Conservation (phyloP, 2,888 invertebrate genomes). For the Drosophila histrio region DNA sequence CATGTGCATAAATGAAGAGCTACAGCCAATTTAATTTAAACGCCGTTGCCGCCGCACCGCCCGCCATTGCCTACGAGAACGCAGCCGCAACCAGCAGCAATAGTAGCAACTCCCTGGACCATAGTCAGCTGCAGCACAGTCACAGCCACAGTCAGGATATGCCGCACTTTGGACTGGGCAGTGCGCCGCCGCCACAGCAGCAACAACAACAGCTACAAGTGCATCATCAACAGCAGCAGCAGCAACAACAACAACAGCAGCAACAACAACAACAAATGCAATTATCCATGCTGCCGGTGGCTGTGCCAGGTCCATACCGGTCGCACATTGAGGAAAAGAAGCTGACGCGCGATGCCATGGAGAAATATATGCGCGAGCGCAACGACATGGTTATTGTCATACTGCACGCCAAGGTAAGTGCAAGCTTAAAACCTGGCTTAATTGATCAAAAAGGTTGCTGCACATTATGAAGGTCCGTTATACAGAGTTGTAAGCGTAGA, state of each 20-base stretch:
- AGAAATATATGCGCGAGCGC: constrained; percentile 96
- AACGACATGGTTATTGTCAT: constrained; percentile 98
- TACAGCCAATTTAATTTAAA: constrained; percentile 78
- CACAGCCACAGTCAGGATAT: constrained; percentile 75
- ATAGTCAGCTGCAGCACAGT: constrained; percentile 62
- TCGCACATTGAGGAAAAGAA: constrained; percentile 89
- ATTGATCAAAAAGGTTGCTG: neutral
- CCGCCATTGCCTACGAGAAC: constrained; percentile 72
- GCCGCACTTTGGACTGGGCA: constrained; percentile 85
- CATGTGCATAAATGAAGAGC: constrained; percentile 81
- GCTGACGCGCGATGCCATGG: constrained; percentile 89
- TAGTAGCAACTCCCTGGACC: constrained; percentile 53
- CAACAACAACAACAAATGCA: constrained; percentile 81
- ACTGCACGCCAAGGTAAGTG: constrained; percentile 93
- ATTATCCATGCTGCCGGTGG: constrained; percentile 81
- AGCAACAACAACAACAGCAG: constrained; percentile 72
- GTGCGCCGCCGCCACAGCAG: constrained; percentile 68
- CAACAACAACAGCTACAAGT: constrained; percentile 58
- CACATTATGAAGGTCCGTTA: neutral
- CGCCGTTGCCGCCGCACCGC: constrained; percentile 64
- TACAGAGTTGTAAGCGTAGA: neutral
- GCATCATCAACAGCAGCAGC: constrained; percentile 67
- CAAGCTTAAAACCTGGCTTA: neutral
- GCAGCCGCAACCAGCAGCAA: constrained; percentile 59
- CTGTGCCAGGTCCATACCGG: constrained; percentile 76